Evolutionary conservation across 1,140 invertebrate genomes (phyloP).

Genomic region (Bradysia coprophila): DNA sequence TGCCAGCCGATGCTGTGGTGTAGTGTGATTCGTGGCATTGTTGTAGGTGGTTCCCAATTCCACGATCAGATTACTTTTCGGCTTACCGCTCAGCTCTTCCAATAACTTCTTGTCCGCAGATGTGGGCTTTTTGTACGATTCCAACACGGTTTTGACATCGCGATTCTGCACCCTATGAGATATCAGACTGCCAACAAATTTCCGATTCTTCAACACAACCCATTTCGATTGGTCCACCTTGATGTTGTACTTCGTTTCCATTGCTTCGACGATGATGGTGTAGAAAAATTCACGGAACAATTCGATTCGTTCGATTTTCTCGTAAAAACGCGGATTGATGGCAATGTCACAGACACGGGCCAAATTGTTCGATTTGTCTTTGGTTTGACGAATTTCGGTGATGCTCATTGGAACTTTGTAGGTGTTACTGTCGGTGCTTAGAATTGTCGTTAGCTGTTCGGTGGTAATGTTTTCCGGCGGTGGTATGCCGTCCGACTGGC

Average conservation of each 20-base stretch:
- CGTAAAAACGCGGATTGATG: conserved; percentile 50
- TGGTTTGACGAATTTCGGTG: conserved; percentile 53
- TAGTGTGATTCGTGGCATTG: conserved; percentile 4
- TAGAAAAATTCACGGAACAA: conserved; percentile 58
- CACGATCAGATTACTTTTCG: conserved; percentile 10
- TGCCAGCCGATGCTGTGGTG: conserved; percentile 5
- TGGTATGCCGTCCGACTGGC: conserved; percentile 54
- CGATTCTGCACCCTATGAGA: conserved; percentile 49
- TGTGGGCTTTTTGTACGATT: conserved; percentile 13
- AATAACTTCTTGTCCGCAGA: conserved; percentile 26
- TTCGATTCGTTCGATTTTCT: conserved; percentile 42
- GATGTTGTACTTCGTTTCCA: conserved; percentile 54
- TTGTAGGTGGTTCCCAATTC: conserved; percentile 6
- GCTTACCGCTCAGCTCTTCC: conserved; percentile 25
- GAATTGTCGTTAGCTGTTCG: conserved; percentile 45
- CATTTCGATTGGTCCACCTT: conserved; percentile 38
- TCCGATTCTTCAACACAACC: conserved; percentile 36
- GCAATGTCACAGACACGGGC: conserved; percentile 60
- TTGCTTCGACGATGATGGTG: conserved; percentile 50
- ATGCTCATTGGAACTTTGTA: conserved; percentile 79
- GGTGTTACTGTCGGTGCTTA: conserved; percentile 47
- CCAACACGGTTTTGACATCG: conserved; percentile 26
- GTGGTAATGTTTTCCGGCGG: conserved; percentile 63
- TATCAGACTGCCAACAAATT: conserved; percentile 49
- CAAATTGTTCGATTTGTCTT: conserved; percentile 52